A percentile compares a stretch with the other conserved stretches of the same genome.
These are phyloP conservation scores for Gymnocephalus cernua DNA, from an alignment of 2,113 vertebrate species.

Conservation along the genomic window DNA sequence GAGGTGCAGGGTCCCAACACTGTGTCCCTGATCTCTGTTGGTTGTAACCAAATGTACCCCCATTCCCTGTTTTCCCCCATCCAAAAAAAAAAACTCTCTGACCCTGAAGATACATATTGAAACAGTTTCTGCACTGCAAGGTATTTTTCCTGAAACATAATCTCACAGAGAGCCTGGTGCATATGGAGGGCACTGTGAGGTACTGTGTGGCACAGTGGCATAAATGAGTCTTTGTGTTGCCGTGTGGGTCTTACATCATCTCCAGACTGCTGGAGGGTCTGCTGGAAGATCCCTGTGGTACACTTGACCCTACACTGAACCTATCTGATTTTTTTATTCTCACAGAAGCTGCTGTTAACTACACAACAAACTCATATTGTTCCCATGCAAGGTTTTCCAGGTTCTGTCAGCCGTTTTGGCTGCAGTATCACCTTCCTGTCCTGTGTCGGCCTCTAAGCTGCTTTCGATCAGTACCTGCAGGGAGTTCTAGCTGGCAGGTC, in stretches of 20 bases:
- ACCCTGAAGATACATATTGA: constrained; percentile 52
- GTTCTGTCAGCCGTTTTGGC: background rate
- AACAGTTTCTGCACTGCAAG: constrained; percentile 20
- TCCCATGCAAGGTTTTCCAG: constrained; percentile 6
- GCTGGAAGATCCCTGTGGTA: constrained; percentile 25
- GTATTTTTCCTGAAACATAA: constrained; percentile 63
- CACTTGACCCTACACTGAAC: constrained; percentile 46
- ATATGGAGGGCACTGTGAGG: constrained; percentile 41
- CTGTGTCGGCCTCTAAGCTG: constrained; percentile 27
- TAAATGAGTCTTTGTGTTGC: constrained; percentile 72
- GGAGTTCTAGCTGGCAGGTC: constrained; percentile 38
- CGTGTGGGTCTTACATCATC: constrained; percentile 62
- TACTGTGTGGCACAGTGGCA: constrained; percentile 53
- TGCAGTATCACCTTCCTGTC: constrained; percentile 17
- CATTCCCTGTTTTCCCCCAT: background rate
- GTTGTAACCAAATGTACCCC: background rate
- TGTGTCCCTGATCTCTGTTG: background rate
- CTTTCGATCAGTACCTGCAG: constrained; percentile 42
- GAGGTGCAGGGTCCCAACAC: background rate
- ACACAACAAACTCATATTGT: constrained; percentile 12
- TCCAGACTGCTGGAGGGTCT: constrained; percentile 36
- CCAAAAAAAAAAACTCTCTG: constrained; percentile 25
- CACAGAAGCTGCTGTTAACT: constrained; percentile 34
- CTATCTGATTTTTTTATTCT: constrained; percentile 26
- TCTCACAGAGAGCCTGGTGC: constrained; percentile 24